Evolutionary conservation across 2,888 invertebrate genomes (phyloP), one percentile per base, ranked within the genome.

Genomic region (Pterobdella sp.): DNA sequence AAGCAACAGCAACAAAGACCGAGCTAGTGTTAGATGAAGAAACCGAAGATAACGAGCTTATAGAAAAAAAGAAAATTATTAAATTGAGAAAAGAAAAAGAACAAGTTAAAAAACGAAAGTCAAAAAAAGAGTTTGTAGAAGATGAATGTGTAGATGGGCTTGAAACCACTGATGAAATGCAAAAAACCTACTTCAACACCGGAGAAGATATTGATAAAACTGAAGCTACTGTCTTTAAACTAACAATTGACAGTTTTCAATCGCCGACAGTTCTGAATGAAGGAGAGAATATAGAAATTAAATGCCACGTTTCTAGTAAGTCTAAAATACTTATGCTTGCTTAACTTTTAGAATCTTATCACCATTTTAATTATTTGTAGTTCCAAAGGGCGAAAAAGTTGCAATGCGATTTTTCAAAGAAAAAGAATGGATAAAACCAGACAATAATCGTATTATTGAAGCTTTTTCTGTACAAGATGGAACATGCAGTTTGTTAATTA

Each of bases 221-320:
- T 14, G 42, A 42, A 18, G 42, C 42, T 42, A 18, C 42, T 18
- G 10, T 42, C n/a, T 56, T 26, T 7, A 56, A 56, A 26, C n/a
- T 56, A 26, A n/a, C 60, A 4, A 56, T 56, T 3, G 60, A 56
- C 60, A 14, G n/a, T 22, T 56, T 56, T 26, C 60, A 56, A 26
- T 22, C 60, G 18, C 67, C 76, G 26, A 63, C 68, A 7, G 42
- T 68, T 0, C 42, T 74, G 31, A 68, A 64, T 31, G 74, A 74
- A 35, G 74, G 74, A 49, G 74, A 72, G 1, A 73, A 49, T 37
- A 68, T 76, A n/a, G 56, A 69, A 32, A 63, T 76, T 29, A 64
- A 73, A 3, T 76, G 74, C 69, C 67, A 64, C 42, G 69, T 76
- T 3, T 31, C 63, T 65, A 74, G 72, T 72, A 37, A 72, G 72